phyloP scores from a whole-genome alignment of 1,140 invertebrate species.

The Tigriopus japonicus region DNA sequence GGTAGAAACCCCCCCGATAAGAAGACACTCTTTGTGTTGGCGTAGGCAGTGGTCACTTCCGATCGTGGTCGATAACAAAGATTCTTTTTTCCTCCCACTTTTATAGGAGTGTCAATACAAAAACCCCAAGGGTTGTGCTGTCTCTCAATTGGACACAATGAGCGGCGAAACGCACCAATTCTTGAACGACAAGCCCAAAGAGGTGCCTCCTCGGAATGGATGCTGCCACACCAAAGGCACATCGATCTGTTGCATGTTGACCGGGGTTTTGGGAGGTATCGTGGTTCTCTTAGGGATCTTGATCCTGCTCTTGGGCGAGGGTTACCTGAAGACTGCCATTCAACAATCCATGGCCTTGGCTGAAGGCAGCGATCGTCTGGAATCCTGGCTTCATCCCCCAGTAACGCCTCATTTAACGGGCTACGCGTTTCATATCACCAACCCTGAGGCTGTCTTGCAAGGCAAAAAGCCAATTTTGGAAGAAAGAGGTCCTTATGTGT shows the following conservation, averaged over 20 bases:
- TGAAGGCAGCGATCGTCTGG: neutral
- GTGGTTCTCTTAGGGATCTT: neutral
- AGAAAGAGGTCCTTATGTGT: constrained; percentile 29
- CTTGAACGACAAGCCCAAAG: neutral
- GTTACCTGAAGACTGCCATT: neutral
- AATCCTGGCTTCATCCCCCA: constrained; percentile 9
- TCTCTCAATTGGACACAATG: no score
- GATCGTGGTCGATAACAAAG: no score
- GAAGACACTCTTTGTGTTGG: no score
- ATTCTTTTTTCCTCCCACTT: no score
- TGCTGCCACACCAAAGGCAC: constrained; percentile 2
- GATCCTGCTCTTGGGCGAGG: neutral
- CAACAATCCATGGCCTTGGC: neutral
- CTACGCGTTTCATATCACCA: constrained; percentile 31
- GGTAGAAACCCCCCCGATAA: no score
- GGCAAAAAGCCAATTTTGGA: constrained; percentile 25
- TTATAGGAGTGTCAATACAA: no score
- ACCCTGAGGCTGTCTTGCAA: constrained; percentile 25
- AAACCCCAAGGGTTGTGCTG: no score
- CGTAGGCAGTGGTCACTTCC: no score
- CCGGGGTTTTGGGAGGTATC: neutral
- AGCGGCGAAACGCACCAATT: neutral
- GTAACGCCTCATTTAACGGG: constrained; percentile 1
- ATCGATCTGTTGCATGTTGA: neutral
- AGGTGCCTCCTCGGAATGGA: neutral